Base-by-base conservation (phyloP, 2,888 invertebrate genomes). In the Apoda limacodes region DNA sequence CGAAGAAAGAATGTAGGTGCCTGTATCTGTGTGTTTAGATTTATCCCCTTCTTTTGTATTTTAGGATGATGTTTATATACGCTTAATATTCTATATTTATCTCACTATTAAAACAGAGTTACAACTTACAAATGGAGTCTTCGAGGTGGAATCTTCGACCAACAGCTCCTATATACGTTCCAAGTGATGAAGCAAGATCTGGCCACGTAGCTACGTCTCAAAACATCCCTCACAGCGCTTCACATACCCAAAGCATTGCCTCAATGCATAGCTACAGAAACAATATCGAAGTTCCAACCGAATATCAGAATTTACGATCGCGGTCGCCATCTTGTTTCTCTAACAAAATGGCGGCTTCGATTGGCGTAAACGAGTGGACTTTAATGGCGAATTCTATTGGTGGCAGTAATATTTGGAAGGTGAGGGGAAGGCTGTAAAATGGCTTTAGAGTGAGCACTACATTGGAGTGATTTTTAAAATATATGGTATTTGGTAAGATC, bases 311-410 rank as follows among this genome's bases (percentile, higher is more conserved):
- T 42, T 59, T 75, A 45, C 61, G 81, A 37, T 80, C 82, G 43
- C 72, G 81, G 46, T 80, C 81, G 67, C 82, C 82, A 69, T 81
- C 81, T 69, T 82, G 78, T 60, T 81, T 76, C 35, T 80, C 80
- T 0, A 80, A 78, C 61, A 82, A 82, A 40, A 80, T 81, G 82
- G 71, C 75, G 49, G 67, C 76, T 39, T 71, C 76, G 38, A 66
- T 71, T 60, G 75, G 76, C 62, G 66, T 66, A 44, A 76, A 75
- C 64, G 81, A 78, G 48, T 82, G 82, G 82, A 70, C 75, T 48
- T 57, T 74, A 40, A 65, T 75, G 61, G 68, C 72, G 52, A 76
- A 72, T 45, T 60, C 67, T 33, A 61, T 61, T 40, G 60, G 69
- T 46, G 48, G 51, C 42, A 17, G 17, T 17, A 67, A 59, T 52